A percentile compares a stretch with the other conserved stretches of the same genome.
phyloP scores from a whole-genome alignment of 2,888 invertebrate genomes.

The Polydrusus tereticollis region DNA sequence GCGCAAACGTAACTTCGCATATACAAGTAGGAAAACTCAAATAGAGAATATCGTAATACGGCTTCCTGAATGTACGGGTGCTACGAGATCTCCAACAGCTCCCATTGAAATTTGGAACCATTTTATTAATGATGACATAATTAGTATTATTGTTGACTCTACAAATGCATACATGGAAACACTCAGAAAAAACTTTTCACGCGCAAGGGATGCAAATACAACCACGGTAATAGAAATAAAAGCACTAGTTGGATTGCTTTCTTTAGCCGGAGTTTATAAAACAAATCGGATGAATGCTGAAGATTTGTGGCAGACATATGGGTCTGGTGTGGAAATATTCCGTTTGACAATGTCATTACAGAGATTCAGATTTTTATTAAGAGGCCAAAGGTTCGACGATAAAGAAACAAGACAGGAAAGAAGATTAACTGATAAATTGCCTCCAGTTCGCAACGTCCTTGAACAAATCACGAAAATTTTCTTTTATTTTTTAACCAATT shows the following conservation, averaged over 20 bases:
- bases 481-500: no score
- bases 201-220: not conserved
- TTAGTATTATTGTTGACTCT: not conserved
- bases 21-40: not conserved
- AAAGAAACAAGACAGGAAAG: slow-evolving; percentile 11
- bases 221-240: not conserved
- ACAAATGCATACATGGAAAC: slow-evolving; percentile 4
- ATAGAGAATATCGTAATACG: not conserved
- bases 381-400: slow-evolving; percentile 5
- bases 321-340: slow-evolving; percentile 1
- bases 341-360: not conserved
- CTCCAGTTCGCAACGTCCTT: slow-evolving; percentile 1
- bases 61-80: not conserved
- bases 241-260: slow-evolving; percentile 3
- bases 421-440: slow-evolving; percentile 9
- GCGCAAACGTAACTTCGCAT: no score
- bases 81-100: not conserved
- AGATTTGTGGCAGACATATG: slow-evolving; percentile 8
- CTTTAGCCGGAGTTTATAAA: not conserved
- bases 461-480: slow-evolving; percentile 4
- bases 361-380: slow-evolving; percentile 19
- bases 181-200: not conserved
- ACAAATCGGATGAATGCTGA: slow-evolving; percentile 4
- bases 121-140: not conserved
- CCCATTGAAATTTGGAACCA: not conserved